Evolutionary conservation across 2,113 vertebrate genomes (phyloP), one percentile per base, ranked within the genome.

Genomic region (Pseudorectes ferrugineus): DNA sequence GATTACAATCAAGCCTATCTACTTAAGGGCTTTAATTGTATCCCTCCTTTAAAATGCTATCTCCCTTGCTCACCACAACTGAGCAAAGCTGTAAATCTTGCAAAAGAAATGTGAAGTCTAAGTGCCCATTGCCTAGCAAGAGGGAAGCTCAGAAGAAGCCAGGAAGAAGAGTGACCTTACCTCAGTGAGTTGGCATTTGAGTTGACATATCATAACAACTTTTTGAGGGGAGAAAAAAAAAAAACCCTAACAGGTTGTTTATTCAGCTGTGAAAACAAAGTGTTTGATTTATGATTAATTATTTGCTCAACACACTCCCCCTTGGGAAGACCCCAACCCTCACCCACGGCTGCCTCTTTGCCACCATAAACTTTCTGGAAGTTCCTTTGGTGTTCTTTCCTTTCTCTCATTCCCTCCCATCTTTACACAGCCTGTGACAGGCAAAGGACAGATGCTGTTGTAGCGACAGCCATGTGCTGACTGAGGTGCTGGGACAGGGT

Each of bases 191-290:
- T 82, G 54, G 66, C 62, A 59, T 62, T 49, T 21, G 43, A 94
- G 55, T 35, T 2, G 0, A 88, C 25, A 45, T 12, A 38, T 25
- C 2, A 2, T 14, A 61, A 19, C 2, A 2, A 61, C 4, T 11
- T 43, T 29, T 46, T 22, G 0, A 5, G 16, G 9, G 2, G 3
- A 1, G 1, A 5, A 6, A 11, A 23, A 5, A 6, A 11, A 23
- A 42, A 11, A 5, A 0, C 11, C 25, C 54, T 42, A 22, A 43
- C 0, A 63, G 12, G n/a, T 29, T 55, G 20, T 57, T 81, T 75
- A 33, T 36, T 6, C 12, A 66, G 42, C 23, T 45, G 10, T 33
- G 38, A 46, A 71, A 90, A 72, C 5, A 43, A 40, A 40, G 12
- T 9, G 5, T 20, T 33, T 49, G n/a, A 40, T 79, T 83, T 42